Evolutionary conservation across 2,113 vertebrate species (phyloP).

Genomic region (Pterocles orientalis): DNA sequence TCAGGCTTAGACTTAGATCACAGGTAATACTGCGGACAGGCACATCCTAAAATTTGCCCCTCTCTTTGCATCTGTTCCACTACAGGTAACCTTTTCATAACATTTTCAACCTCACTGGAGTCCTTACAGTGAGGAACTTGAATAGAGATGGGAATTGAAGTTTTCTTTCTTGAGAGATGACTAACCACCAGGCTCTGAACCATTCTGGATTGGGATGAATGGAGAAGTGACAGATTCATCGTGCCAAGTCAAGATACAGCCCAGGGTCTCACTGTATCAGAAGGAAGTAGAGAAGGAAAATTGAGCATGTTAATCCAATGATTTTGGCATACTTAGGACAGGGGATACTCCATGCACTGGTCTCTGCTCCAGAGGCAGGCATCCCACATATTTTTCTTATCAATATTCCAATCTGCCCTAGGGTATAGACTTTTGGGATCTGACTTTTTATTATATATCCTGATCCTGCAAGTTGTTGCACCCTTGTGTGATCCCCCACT

Average conservation of each 20-base stretch:
- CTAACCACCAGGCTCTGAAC: background rate
- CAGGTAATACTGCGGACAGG: background rate
- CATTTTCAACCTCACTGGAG: background rate
- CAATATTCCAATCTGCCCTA: background rate
- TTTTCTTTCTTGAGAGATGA: background rate
- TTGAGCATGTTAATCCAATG: fast-evolving
- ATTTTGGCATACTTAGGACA: background rate
- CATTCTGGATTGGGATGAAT: background rate
- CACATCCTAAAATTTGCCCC: background rate
- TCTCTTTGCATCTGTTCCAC: background rate
- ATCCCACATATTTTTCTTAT: background rate
- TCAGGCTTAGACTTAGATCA: background rate
- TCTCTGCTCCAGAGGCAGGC: background rate
- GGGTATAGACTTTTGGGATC: background rate
- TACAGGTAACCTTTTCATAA: background rate
- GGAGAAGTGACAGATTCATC: background rate
- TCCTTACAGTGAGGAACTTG: background rate
- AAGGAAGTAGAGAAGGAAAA: background rate
- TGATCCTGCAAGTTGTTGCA: background rate
- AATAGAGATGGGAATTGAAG: background rate
- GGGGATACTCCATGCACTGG: fast-evolving
- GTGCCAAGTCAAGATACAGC: background rate
- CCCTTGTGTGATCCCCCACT: background rate
- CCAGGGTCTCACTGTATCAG: background rate
- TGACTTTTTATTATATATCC: background rate